These are phyloP conservation scores for Cheilosia variabilis DNA, from an alignment of 2,888 invertebrate genomes.

Conservation along the genomic window DNA sequence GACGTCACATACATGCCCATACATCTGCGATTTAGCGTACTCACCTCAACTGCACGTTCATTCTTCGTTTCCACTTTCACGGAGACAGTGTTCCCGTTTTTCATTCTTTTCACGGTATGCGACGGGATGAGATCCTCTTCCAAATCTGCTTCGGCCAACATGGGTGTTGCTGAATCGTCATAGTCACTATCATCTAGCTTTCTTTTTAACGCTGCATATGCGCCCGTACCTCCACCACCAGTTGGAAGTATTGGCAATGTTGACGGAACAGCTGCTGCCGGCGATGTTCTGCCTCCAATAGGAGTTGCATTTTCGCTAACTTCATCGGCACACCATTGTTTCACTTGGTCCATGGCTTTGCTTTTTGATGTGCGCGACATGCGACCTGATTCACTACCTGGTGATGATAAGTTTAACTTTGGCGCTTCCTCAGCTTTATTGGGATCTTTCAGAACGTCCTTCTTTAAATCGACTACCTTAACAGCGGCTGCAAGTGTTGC, in stretches of 20 bases:
- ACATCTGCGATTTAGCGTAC: not conserved
- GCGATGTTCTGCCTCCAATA: conserved; percentile 76
- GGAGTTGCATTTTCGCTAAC: conserved; percentile 80
- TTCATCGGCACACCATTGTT: conserved; percentile 90
- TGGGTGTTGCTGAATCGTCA: conserved; percentile 83
- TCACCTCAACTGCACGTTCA: conserved; percentile 76
- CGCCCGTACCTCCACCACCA: conserved; percentile 18
- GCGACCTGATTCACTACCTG: conserved; percentile 79
- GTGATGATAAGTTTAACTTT: conserved; percentile 76
- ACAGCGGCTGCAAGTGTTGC: conserved; percentile 75
- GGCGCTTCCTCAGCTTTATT: conserved; percentile 66
- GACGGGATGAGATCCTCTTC: conserved; percentile 84
- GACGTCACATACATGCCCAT: not conserved
- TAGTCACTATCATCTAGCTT: conserved; percentile 85
- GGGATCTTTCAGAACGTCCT: conserved; percentile 82
- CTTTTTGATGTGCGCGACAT: conserved; percentile 87
- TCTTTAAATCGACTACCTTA: conserved; percentile 81
- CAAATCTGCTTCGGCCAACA: conserved; percentile 85
- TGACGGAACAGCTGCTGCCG: conserved; percentile 58
- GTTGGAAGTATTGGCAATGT: conserved; percentile 41
- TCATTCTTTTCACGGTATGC: conserved; percentile 85
- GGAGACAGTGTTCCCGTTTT: conserved; percentile 81
- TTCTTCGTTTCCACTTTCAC: conserved; percentile 81
- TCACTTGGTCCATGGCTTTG: conserved; percentile 92
- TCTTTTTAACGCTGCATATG: conserved; percentile 81